Conservation (phyloP, 2,113 vertebrate genomes). For the Dromaius novaehollandiae region DNA sequence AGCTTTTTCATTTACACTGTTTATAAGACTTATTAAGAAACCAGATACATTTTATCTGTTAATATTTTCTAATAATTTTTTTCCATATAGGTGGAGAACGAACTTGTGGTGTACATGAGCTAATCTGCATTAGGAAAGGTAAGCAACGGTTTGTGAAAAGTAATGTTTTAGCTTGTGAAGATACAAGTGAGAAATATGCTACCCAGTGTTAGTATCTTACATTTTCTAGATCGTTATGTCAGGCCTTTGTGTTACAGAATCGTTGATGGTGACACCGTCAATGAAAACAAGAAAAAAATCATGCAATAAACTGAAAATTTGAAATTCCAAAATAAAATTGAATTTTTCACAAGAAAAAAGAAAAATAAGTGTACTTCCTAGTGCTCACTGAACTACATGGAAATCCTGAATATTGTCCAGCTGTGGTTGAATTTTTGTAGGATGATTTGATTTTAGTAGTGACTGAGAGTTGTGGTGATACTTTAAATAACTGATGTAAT, state of each 20-base stretch:
- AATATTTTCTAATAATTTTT: slow-evolving; percentile 44
- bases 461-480: background rate
- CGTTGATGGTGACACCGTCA: background rate
- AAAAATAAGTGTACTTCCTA: background rate
- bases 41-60: background rate
- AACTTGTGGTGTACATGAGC: slow-evolving; percentile 97
- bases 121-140: slow-evolving; percentile 99
- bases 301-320: background rate
- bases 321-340: background rate
- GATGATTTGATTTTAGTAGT: background rate
- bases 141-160: slow-evolving; percentile 35
- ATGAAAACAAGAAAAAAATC: background rate
- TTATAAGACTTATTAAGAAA: background rate
- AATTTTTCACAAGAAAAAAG: background rate
- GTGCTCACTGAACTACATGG: background rate
- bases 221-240: background rate
- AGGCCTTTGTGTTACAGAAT: background rate
- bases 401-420: background rate
- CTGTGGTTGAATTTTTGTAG: background rate
- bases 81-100: slow-evolving; percentile 92
- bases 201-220: background rate
- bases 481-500: background rate
- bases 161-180: background rate
- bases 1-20: background rate
- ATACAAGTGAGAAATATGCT: background rate